Conservation (phyloP, 2,888 invertebrate species). For the Pollenia labialis region DNA sequence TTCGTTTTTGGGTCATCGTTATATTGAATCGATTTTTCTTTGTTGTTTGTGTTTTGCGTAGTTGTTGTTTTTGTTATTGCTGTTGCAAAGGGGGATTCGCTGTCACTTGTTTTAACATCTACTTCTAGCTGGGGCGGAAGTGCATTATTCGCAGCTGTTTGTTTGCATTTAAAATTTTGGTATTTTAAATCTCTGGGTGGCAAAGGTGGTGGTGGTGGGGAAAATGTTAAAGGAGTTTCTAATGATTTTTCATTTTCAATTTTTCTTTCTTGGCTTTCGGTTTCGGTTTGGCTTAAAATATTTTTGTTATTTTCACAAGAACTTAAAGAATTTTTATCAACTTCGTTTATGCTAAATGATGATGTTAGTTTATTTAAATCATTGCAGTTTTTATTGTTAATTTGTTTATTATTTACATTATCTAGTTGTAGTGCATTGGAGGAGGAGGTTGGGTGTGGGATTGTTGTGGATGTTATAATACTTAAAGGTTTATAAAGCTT, state of each 20-base stretch:
- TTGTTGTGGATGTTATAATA: slow-evolving; percentile 67
- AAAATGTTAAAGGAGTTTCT: slow-evolving; percentile 39
- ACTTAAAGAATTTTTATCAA: slow-evolving; percentile 30
- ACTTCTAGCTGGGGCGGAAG: slow-evolving; percentile 63
- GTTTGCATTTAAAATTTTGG: slow-evolving; percentile 60
- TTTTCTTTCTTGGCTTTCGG: slow-evolving; percentile 63
- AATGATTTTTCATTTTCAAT: slow-evolving; percentile 56
- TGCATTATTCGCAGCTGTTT: slow-evolving; percentile 64
- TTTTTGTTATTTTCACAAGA: slow-evolving; percentile 28
- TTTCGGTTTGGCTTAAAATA: slow-evolving; percentile 53
- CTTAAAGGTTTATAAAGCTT: slow-evolving; percentile 76
- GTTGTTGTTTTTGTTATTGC: slow-evolving; percentile 64
- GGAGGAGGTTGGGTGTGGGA: slow-evolving; percentile 40
- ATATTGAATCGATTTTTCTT: slow-evolving; percentile 74
- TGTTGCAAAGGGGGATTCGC: slow-evolving; percentile 31
- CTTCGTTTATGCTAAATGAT: slow-evolving; percentile 49
- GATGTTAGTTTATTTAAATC: slow-evolving; percentile 61
- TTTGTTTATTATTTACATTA: slow-evolving; percentile 72
- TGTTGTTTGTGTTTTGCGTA: slow-evolving; percentile 65
- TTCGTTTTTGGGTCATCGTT: slow-evolving; percentile 79
- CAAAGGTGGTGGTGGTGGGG: slow-evolving; percentile 54
- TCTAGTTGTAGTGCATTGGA: slow-evolving; percentile 42
- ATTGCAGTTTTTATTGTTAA: slow-evolving; percentile 55
- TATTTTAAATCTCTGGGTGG: slow-evolving; percentile 61
- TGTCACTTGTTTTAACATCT: slow-evolving; percentile 41